Percentiles rank a stretch among this genome's conserved stretches.
Conservation (phyloP, 2,888 invertebrate species). For the Ophioninae sp. region DNA sequence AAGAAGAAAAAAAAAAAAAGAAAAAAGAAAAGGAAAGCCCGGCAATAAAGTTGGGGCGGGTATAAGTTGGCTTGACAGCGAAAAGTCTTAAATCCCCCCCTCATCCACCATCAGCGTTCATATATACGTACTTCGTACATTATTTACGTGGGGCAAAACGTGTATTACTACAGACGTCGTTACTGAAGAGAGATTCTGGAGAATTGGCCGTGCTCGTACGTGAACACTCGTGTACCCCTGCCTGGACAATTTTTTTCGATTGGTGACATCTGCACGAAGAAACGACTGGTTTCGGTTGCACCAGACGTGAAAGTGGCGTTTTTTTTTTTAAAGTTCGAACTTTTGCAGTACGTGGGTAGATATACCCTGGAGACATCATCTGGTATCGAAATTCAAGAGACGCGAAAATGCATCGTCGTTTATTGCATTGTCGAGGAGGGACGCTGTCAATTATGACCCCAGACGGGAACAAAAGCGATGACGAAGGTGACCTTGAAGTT, state of each 20-base stretch:
- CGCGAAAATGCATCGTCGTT: constrained; percentile 30
- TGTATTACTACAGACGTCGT: neutral
- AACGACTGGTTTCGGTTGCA: constrained; percentile 33
- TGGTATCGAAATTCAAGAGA: constrained; percentile 37
- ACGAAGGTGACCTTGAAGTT: constrained; percentile 60
- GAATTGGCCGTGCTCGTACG: neutral
- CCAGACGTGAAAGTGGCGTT: neutral
- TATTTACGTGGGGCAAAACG: neutral
- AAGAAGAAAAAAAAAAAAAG: neutral
- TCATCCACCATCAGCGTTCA: neutral
- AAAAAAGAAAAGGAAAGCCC: neutral
- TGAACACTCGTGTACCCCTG: neutral
- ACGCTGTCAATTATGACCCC: constrained; percentile 65
- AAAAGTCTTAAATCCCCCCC: constrained; percentile 16
- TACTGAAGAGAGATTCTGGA: neutral
- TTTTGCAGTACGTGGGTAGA: no score
- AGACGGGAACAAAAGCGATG: constrained; percentile 59
- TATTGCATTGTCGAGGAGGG: constrained; percentile 54
- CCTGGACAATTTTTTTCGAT: constrained; percentile 27
- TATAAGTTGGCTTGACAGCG: constrained; percentile 24
- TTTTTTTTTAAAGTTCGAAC: neutral
- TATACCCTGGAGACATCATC: constrained; percentile 13
- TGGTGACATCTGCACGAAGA: constrained; percentile 30
- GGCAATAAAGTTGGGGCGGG: constrained; percentile 36
- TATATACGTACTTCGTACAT: constrained; percentile 2